These are phyloP conservation scores for Tauraco erythrolophus DNA, from an alignment of 2,113 vertebrate species.

Conservation along the genomic window DNA sequence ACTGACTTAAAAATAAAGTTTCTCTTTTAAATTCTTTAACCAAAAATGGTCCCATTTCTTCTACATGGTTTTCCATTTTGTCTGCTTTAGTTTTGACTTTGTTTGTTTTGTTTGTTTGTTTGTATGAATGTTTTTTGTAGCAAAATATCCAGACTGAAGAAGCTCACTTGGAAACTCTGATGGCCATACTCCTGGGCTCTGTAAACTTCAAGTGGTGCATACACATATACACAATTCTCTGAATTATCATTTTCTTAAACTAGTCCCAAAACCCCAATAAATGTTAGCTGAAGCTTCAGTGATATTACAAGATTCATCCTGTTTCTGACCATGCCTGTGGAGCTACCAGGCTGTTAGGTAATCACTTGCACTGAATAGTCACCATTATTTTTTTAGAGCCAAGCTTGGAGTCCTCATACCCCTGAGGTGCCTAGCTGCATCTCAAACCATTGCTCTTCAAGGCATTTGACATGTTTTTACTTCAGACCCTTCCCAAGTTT, in stretches of 20 bases:
- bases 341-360: neutral
- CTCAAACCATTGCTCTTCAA: neutral
- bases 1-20: neutral
- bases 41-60: neutral
- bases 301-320: neutral
- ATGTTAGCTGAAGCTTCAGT: neutral
- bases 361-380: neutral
- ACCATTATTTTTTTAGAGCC: neutral
- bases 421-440: neutral
- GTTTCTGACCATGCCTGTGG: neutral
- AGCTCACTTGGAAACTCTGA: neutral
- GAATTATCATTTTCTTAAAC: neutral
- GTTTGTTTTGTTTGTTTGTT: neutral
- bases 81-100: neutral
- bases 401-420: neutral
- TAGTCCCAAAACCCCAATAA: neutral
- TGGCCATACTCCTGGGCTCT: accelerated
- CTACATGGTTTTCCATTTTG: neutral
- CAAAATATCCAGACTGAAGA: neutral
- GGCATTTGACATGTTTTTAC: neutral
- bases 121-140: neutral
- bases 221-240: neutral
- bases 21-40: neutral
- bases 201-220: neutral
- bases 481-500: neutral